phyloP scores from a whole-genome alignment of 1,140 invertebrate species.

The Drepana arcuata region DNA sequence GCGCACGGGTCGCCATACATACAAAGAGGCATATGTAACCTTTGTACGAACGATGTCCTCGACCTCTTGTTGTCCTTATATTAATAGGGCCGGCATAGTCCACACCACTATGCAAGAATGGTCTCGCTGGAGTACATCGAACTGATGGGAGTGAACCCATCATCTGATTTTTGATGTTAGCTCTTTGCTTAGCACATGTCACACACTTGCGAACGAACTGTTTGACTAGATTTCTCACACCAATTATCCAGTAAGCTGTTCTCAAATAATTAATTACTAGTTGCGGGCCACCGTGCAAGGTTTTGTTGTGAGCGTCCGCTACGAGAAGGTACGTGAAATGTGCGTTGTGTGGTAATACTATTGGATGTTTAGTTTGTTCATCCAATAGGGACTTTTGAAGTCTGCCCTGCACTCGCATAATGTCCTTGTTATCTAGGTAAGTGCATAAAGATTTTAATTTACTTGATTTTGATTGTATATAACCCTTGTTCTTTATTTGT shows the following conservation, averaged over 20 bases:
- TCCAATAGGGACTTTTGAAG: slow-evolving; percentile 2
- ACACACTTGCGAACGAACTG: slow-evolving; percentile 2
- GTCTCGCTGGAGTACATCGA: slow-evolving; percentile 2
- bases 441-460: slow-evolving; percentile 6
- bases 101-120: slow-evolving; percentile 12
- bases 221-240: slow-evolving; percentile 2
- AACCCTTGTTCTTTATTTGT: slow-evolving; percentile 3
- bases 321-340: slow-evolving; percentile 4
- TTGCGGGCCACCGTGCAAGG: slow-evolving; percentile 6
- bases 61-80: slow-evolving; percentile 12
- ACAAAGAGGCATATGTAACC: slow-evolving; percentile 23
- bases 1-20: slow-evolving; percentile 21
- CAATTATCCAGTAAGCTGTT: slow-evolving; percentile 8
- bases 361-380: slow-evolving; percentile 4
- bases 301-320: slow-evolving; percentile 3
- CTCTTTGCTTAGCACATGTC: not conserved
- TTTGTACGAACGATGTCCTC: no score
- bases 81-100: slow-evolving; percentile 25
- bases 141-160: slow-evolving; percentile 3
- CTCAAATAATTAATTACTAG: slow-evolving; percentile 6
- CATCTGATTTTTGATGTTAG: not conserved
- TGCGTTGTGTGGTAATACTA: slow-evolving; percentile 1
- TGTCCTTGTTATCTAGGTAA: slow-evolving; percentile 3
- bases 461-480: slow-evolving; percentile 3
- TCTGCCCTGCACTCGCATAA: slow-evolving; percentile 4